Conservation (phyloP, 1,140 invertebrate genomes). For the Ditylenchus dipsaci region DNA sequence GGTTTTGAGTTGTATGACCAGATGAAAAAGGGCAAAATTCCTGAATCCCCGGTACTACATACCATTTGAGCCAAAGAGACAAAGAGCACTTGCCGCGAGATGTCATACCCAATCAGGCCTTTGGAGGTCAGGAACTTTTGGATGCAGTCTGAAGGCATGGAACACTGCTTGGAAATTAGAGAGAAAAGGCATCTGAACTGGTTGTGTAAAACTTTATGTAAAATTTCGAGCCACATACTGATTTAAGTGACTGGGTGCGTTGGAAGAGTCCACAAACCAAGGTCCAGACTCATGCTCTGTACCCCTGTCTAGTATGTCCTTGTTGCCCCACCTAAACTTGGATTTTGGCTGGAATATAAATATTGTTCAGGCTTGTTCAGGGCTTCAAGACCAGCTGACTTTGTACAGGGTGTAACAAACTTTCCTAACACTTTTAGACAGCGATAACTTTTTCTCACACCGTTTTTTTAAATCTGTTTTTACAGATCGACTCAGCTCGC, state of each 20-base stretch:
- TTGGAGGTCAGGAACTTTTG: constrained; percentile 19
- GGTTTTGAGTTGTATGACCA: too few species aligned
- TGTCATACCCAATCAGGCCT: constrained; percentile 17
- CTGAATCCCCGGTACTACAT: too few species aligned
- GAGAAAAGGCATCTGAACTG: neutral
- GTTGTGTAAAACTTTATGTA: neutral
- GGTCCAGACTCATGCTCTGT: neutral
- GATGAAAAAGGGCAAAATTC: too few species aligned
- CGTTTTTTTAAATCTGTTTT: too few species aligned
- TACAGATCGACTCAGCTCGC: too few species aligned
- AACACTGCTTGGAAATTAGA: neutral
- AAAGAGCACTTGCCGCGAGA: constrained; percentile 19
- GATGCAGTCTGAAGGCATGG: neutral
- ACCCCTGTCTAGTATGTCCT: constrained; percentile 13
- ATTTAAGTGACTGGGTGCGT: neutral
- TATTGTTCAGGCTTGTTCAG: too few species aligned
- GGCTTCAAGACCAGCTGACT: too few species aligned
- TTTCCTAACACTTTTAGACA: too few species aligned
- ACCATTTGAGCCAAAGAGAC: constrained; percentile 12
- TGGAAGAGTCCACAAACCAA: neutral
- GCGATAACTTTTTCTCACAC: too few species aligned
- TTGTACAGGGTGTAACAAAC: too few species aligned
- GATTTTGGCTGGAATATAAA: too few species aligned
- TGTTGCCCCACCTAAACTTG: constrained; percentile 21
- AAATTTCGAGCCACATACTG: neutral